Conservation (phyloP, 2,888 invertebrate species). For the Platycheirus albimanus region DNA sequence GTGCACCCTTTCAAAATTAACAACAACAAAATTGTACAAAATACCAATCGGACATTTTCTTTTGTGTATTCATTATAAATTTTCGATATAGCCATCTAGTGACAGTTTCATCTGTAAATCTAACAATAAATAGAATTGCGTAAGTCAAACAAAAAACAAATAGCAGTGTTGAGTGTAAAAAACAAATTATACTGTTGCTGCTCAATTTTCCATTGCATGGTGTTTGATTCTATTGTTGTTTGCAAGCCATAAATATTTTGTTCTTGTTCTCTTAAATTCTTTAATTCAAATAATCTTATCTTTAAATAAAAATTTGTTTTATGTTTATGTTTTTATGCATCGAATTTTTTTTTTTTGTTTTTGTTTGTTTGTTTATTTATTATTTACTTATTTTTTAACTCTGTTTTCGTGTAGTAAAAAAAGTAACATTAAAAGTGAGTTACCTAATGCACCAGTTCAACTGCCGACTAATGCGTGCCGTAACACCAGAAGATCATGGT, state of each 20-base stretch:
- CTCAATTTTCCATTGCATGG: conserved; percentile 64
- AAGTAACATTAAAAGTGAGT: conserved; percentile 74
- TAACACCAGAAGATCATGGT: conserved; percentile 77
- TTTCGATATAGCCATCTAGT: conserved; percentile 90
- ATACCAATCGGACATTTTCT: conserved; percentile 61
- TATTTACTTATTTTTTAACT: conserved; percentile 63
- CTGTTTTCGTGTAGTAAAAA: conserved; percentile 75
- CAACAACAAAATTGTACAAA: conserved; percentile 41
- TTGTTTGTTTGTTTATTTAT: conserved; percentile 54
- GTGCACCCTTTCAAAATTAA: conserved; percentile 51
- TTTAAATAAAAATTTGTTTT: conserved; percentile 38
- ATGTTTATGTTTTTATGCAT: conserved; percentile 64
- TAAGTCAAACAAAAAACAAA: conserved; percentile 85
- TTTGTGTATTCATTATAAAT: conserved; percentile 70
- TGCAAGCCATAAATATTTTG: conserved; percentile 42
- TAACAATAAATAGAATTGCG: conserved; percentile 96
- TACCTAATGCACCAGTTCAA: conserved; percentile 70
- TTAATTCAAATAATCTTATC: conserved; percentile 17
- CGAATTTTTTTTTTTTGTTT: conserved; percentile 49
- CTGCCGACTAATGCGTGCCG: conserved; percentile 69
- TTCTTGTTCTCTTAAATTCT: no score
- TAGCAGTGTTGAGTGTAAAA: conserved; percentile 61
- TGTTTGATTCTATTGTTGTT: conserved; percentile 46
- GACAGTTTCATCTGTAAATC: conserved; percentile 95
- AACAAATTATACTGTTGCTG: conserved; percentile 50